A percentile compares a stretch with the other conserved stretches of the same genome.
phyloP scores from a whole-genome alignment of 2,113 vertebrate species.

The Actenoides lindsayi region DNA sequence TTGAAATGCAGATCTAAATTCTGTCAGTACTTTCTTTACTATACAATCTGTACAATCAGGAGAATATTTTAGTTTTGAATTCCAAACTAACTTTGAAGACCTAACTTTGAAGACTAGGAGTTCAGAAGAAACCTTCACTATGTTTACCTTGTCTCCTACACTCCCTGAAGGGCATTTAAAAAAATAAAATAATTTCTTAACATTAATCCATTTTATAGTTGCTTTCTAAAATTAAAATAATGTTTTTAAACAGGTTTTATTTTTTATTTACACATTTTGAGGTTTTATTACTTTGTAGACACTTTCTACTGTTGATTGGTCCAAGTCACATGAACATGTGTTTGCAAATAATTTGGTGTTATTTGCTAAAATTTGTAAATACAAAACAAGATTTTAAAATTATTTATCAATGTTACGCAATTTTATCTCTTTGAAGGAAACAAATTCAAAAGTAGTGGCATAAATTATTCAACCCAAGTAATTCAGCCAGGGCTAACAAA shows the following conservation, averaged over 20 bases:
- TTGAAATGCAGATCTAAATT: neutral
- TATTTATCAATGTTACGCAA: neutral
- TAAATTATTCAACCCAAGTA: conserved; percentile 11
- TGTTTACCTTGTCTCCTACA: neutral
- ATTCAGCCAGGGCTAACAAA: neutral
- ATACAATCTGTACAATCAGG: neutral
- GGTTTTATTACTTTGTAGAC: neutral
- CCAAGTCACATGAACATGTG: neutral
- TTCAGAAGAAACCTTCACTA: neutral
- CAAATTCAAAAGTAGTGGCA: neutral
- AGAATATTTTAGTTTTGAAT: neutral
- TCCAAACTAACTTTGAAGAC: neutral
- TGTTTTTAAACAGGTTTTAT: neutral
- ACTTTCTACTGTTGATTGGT: neutral
- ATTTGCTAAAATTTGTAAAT: neutral
- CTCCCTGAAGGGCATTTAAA: neutral
- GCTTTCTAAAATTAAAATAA: neutral
- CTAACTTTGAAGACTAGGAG: neutral
- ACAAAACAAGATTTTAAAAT: neutral
- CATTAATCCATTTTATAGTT: neutral
- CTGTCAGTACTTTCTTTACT: neutral
- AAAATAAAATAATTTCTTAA: neutral
- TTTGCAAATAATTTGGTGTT: neutral
- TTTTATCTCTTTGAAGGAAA: neutral
- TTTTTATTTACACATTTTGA: neutral